Conservation (phyloP, 2,113 vertebrate genomes). For the Eclectus roratus region DNA sequence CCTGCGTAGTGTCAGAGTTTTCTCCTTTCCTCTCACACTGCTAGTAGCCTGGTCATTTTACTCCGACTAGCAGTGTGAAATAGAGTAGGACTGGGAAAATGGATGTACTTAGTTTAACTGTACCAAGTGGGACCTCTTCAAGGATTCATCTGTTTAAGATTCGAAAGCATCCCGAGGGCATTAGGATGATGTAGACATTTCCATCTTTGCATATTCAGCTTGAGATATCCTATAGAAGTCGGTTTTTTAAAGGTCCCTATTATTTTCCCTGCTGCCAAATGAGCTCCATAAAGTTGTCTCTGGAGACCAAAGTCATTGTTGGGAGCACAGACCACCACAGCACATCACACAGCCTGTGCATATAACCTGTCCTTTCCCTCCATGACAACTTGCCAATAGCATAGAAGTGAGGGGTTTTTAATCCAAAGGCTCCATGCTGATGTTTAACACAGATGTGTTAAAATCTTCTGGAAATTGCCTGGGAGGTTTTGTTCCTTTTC, state of each 20-base stretch:
- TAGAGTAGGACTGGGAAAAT: not conserved
- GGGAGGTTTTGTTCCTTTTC: not conserved
- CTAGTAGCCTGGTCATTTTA: not conserved
- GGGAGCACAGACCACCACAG: not conserved
- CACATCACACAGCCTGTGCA: not conserved
- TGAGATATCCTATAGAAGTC: not conserved
- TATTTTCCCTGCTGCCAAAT: not conserved
- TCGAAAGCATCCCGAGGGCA: not conserved
- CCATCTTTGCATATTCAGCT: not conserved
- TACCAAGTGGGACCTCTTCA: not conserved
- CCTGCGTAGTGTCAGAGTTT: not conserved
- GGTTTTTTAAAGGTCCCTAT: not conserved
- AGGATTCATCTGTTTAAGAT: not conserved
- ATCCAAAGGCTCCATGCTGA: not conserved
- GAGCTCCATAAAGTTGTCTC: not conserved
- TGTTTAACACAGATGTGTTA: not conserved
- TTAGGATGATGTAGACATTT: not conserved
- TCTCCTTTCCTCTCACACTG: not conserved
- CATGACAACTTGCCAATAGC: not conserved
- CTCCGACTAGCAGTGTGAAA: not conserved
- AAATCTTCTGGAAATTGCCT: slow-evolving; percentile 7
- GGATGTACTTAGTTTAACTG: not conserved
- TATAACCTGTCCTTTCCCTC: not conserved
- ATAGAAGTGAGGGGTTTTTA: not conserved
- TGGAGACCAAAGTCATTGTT: not conserved